phyloP scores from a whole-genome alignment of 2,888 invertebrate species.

The Eulithis testata region DNA sequence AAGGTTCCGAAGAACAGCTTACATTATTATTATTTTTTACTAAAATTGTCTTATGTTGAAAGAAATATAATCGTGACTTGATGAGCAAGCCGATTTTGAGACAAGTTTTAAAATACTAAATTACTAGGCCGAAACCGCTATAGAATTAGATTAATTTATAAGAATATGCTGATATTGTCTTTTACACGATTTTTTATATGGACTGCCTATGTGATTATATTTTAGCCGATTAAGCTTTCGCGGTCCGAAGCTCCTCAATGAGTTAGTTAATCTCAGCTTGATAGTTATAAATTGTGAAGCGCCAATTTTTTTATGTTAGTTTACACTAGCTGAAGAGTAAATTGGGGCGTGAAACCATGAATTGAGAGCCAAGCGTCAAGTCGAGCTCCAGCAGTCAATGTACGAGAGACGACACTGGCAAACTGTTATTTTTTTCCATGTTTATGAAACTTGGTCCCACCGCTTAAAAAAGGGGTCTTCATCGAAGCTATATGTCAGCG shows the following conservation, averaged over 20 bases:
- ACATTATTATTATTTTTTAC: conserved; percentile 28
- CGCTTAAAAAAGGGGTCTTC: conserved; percentile 65
- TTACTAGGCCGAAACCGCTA: conserved; percentile 46
- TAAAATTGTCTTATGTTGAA: conserved; percentile 14
- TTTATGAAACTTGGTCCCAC: conserved; percentile 74
- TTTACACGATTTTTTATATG: conserved; percentile 51
- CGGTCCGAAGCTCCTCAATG: conserved; percentile 4
- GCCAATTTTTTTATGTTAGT: background rate
- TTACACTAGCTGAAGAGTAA: too few species aligned
- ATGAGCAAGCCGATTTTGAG: conserved; percentile 11
- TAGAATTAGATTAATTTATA: conserved; percentile 45
- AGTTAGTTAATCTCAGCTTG: background rate
- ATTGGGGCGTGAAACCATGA: conserved; percentile 8
- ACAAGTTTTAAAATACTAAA: conserved; percentile 17
- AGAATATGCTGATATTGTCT: conserved; percentile 56
- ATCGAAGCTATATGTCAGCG: conserved; percentile 34
- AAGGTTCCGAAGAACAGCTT: conserved; percentile 37
- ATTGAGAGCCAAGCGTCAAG: conserved; percentile 3
- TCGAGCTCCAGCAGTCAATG: conserved; percentile 42
- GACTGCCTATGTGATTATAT: conserved; percentile 37
- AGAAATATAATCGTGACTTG: conserved; percentile 13
- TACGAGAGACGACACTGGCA: conserved; percentile 47
- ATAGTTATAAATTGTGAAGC: conserved; percentile 3
- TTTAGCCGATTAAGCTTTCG: conserved; percentile 19
- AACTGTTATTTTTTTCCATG: conserved; percentile 46